Evolutionary conservation across 2,113 vertebrate species (phyloP).

Genomic region (Oreochromis spilurus): DNA sequence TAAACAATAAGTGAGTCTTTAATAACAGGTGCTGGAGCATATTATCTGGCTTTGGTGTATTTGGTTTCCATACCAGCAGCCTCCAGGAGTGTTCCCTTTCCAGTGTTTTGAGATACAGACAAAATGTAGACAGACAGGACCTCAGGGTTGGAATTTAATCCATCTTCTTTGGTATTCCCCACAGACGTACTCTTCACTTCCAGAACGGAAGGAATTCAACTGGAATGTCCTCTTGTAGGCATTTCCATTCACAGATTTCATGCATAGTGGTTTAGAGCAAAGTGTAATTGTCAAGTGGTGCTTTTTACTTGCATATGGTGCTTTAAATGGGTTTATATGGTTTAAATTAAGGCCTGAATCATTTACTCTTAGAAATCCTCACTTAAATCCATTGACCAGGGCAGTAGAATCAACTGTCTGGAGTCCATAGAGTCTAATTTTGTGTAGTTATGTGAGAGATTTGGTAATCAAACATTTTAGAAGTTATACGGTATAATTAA

Average conservation of each 20-base stretch:
- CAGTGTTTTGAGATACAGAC: slow-evolving; percentile 33
- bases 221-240: slow-evolving; percentile 25
- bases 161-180: slow-evolving; percentile 10
- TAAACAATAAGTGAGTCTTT: neutral
- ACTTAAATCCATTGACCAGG: neutral
- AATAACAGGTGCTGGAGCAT: slow-evolving; percentile 6
- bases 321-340: neutral
- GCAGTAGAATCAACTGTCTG: neutral
- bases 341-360: neutral
- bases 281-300: neutral
- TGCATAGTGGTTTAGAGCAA: neutral
- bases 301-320: neutral
- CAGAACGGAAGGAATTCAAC: slow-evolving; percentile 16
- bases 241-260: slow-evolving; percentile 3
- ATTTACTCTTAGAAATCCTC: neutral
- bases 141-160: slow-evolving; percentile 48
- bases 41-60: slow-evolving; percentile 14
- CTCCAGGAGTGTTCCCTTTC: slow-evolving; percentile 19
- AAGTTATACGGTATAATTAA: slow-evolving; percentile 43
- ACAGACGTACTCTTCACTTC: neutral
- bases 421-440: neutral
- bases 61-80: slow-evolving; percentile 34
- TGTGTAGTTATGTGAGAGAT: neutral
- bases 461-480: neutral
- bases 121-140: slow-evolving; percentile 29